Conservation (phyloP, 2,113 vertebrate genomes). For the Capreolus pygargus region DNA sequence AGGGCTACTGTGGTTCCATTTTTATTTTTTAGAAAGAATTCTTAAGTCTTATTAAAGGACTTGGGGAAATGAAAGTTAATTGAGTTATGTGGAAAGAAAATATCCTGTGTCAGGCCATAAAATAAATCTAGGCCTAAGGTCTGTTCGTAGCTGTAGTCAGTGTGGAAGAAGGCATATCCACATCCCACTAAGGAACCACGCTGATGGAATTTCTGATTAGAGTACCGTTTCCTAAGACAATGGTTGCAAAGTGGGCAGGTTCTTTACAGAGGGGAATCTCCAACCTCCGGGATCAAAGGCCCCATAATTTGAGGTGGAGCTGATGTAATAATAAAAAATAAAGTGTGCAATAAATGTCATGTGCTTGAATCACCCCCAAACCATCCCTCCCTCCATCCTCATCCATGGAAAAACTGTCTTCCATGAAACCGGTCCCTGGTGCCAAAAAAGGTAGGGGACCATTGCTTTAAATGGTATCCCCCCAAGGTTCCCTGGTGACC, state of each 20-base stretch:
- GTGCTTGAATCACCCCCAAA: neutral
- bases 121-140: neutral
- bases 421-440: neutral
- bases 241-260: neutral
- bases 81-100: neutral
- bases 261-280: neutral
- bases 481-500: neutral
- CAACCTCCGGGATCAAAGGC: neutral
- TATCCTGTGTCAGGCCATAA: neutral
- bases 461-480: neutral
- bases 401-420: neutral
- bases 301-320: neutral
- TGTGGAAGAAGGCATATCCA: neutral
- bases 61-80: neutral
- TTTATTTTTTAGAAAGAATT: slow-evolving; percentile 37
- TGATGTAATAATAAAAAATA: neutral
- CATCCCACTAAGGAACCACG: neutral
- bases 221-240: neutral
- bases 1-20: neutral
- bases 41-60: neutral
- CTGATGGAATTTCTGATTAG: neutral
- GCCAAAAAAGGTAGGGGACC: neutral
- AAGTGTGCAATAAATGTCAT: neutral
- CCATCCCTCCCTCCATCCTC: neutral
- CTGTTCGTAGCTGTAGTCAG: neutral